phyloP scores from a whole-genome alignment of 2,113 vertebrate species.

The Tupaia tana region DNA sequence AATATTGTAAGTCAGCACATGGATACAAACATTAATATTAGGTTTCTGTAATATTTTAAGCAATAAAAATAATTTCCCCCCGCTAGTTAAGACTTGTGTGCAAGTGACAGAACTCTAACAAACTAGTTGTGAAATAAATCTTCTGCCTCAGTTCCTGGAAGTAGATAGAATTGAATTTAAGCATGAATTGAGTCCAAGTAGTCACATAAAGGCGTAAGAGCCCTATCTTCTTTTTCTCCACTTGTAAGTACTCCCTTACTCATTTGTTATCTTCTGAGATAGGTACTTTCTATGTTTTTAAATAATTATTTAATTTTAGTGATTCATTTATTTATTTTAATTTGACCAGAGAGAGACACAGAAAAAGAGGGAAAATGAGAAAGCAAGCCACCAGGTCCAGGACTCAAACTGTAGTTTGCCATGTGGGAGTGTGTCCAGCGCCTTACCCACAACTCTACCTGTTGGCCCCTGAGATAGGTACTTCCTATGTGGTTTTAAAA shows the following conservation, averaged over 20 bases:
- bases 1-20: not conserved
- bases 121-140: not conserved
- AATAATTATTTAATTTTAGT: too few species aligned
- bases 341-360: too few species aligned
- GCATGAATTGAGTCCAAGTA: not conserved
- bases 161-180: not conserved
- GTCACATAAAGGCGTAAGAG: not conserved
- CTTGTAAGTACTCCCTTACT: not conserved
- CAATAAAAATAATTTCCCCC: constrained; percentile 30
- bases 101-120: not conserved
- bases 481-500: not conserved
- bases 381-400: too few species aligned
- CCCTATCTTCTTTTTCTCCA: not conserved
- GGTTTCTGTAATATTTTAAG: not conserved
- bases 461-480: not conserved
- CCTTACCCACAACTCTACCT: not conserved
- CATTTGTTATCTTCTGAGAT: not conserved
- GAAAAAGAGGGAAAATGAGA: too few species aligned
- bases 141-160: not conserved
- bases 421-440: too few species aligned
- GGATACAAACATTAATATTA: not conserved
- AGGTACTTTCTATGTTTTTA: not conserved
- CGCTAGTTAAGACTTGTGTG: not conserved
- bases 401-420: too few species aligned
- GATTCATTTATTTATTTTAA: too few species aligned